A percentile compares a stretch with the other conserved stretches of the same genome.
These are phyloP conservation scores for Capricornis sumatraensis DNA, from an alignment of 2,113 vertebrate species.

Conservation along the genomic window DNA sequence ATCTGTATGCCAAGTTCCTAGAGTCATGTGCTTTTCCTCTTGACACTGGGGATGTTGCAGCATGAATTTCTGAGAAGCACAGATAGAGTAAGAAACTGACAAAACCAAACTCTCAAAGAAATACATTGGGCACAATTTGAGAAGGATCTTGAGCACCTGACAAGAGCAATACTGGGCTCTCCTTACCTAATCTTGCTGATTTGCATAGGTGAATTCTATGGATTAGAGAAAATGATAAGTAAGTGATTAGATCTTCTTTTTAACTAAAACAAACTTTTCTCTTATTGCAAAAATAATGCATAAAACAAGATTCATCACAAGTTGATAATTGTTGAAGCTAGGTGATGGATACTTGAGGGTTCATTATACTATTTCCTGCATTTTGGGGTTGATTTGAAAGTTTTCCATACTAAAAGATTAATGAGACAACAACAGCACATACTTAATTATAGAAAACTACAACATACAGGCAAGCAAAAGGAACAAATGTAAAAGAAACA, in stretches of 20 bases:
- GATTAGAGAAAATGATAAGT: slow-evolving; percentile 1
- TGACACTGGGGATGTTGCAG: background rate
- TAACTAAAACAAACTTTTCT: background rate
- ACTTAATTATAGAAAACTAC: background rate
- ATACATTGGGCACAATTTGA: background rate
- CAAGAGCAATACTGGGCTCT: background rate
- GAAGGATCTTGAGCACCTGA: background rate
- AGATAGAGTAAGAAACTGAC: background rate
- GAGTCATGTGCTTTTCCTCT: background rate
- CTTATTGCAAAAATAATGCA: background rate
- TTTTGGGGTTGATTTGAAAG: background rate
- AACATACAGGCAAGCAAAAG: background rate
- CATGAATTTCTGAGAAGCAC: background rate
- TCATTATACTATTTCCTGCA: background rate
- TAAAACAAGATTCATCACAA: background rate
- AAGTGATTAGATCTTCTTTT: background rate
- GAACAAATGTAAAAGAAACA: background rate
- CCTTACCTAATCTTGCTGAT: background rate
- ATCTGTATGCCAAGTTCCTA: background rate
- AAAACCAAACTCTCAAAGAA: background rate
- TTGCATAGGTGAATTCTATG: background rate
- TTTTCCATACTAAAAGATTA: background rate
- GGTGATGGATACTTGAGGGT: background rate
- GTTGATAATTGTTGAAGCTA: background rate
- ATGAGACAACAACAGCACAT: background rate